These are phyloP conservation scores for Anabas testudineus DNA, from an alignment of 2,797 vertebrate genomes.

Conservation along the genomic window DNA sequence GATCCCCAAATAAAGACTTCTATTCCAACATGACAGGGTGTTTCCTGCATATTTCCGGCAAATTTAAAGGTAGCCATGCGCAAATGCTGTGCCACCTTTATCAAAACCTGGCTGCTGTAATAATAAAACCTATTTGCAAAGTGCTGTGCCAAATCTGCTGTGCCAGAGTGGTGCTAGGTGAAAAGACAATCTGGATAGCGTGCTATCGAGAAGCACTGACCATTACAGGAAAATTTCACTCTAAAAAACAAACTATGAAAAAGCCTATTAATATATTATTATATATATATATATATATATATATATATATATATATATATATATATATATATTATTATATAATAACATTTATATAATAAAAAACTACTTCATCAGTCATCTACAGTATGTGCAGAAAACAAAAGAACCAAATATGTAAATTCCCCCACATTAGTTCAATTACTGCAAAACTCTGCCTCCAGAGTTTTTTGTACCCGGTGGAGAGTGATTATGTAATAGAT, in stretches of 20 bases:
- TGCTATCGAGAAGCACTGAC: constrained; percentile 10
- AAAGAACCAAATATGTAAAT: neutral
- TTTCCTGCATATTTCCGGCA: constrained; percentile 41
- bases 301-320: no score
- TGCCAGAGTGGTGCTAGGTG: neutral
- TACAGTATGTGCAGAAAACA: neutral
- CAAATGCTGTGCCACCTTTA: constrained; percentile 18
- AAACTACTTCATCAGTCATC: neutral
- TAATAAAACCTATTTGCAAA: constrained; percentile 16
- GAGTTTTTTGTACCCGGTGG: neutral
- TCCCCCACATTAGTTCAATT: neutral
- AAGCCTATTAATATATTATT: no score
- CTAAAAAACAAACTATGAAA: constrained; percentile 4
- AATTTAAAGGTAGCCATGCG: constrained; percentile 52
- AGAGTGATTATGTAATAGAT: neutral
- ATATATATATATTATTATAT: no score
- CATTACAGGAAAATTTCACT: neutral
- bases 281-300: no score
- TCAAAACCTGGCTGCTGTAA: constrained; percentile 8
- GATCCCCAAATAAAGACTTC: constrained; percentile 68
- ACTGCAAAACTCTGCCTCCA: neutral
- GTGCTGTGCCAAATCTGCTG: constrained; percentile 8
- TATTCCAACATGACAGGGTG: constrained; percentile 60
- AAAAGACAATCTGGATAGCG: neutral
- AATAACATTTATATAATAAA: no score